Conservation (phyloP, 2,888 invertebrate genomes). For the Ephialtes manifestator region DNA sequence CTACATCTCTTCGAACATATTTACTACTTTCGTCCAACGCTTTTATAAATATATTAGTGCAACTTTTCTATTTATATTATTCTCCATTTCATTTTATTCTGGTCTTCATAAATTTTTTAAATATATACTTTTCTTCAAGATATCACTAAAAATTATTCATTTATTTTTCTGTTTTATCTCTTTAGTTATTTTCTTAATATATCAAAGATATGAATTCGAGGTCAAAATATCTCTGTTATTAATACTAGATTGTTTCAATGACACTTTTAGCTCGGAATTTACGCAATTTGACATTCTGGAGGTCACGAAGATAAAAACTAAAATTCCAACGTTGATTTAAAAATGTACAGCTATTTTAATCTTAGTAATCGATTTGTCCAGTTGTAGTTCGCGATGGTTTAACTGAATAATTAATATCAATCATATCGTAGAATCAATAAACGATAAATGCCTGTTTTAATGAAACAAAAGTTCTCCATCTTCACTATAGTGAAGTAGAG, state of each 20-base stretch:
- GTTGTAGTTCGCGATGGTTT: background rate
- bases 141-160: background rate
- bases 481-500: background rate
- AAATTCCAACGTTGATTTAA: background rate
- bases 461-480: background rate
- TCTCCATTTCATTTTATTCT: background rate
- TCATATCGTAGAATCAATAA: background rate
- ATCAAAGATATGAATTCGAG: background rate
- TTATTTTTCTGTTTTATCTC: background rate
- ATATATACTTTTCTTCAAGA: background rate
- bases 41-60: background rate
- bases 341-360: background rate
- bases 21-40: background rate
- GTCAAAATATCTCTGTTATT: background rate
- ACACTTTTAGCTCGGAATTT: background rate
- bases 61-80: background rate
- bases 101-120: background rate
- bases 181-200: background rate
- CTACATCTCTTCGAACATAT: conserved; percentile 9
- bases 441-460: background rate
- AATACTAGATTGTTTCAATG: background rate
- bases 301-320: background rate
- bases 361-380: background rate
- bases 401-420: background rate
- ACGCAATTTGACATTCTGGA: background rate